Percentiles rank a stretch among this genome's conserved stretches.
Conservation (phyloP, 2,888 invertebrate genomes). For the Brachycybe producta region DNA sequence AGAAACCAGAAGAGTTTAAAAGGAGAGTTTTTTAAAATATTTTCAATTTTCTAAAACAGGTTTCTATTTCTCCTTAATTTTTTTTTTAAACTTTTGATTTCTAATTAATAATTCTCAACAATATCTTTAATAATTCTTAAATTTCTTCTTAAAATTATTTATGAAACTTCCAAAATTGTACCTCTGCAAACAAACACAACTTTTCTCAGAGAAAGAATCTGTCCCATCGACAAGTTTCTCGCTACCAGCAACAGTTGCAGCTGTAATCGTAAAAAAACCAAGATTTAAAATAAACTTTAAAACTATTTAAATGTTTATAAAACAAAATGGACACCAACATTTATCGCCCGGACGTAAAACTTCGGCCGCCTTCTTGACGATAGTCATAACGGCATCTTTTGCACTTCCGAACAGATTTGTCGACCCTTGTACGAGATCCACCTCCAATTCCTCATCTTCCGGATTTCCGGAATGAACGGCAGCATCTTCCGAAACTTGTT, state of each 20-base stretch:
- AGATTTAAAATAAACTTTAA: too few species aligned
- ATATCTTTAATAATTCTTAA: too few species aligned
- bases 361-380: constrained; percentile 82
- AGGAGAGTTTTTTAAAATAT: too few species aligned
- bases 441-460: constrained; percentile 32
- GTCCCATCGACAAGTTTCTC: not conserved
- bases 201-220: not conserved
- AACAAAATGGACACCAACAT: not conserved
- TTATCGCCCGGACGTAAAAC: constrained; percentile 55
- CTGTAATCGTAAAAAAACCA: not conserved
- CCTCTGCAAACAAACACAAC: not conserved
- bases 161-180: too few species aligned
- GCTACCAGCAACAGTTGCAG: not conserved
- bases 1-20: too few species aligned
- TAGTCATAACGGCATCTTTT: constrained; percentile 77
- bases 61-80: too few species aligned
- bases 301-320: too few species aligned
- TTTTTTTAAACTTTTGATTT: too few species aligned
- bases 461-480: constrained; percentile 28
- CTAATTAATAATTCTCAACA: too few species aligned
- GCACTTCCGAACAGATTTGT: constrained; percentile 54
- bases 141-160: too few species aligned
- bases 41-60: too few species aligned
- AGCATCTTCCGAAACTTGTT: constrained; percentile 33
- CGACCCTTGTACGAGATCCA: too few species aligned